Evolutionary conservation across 2,797 vertebrate species (phyloP).

Genomic region (Tinamus major): DNA sequence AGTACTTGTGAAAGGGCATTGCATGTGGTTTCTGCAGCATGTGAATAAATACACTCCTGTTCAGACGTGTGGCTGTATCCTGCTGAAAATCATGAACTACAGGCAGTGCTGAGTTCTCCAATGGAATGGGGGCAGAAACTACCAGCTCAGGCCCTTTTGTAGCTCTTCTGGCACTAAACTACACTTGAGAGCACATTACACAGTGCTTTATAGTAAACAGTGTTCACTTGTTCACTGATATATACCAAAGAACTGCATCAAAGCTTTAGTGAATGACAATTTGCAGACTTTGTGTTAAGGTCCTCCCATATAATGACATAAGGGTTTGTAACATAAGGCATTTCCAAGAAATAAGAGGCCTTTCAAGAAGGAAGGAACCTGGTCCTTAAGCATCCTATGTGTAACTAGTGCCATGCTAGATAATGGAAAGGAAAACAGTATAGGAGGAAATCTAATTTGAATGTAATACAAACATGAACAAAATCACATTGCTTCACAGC

Average conservation of each 20-base stretch:
- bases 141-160: neutral
- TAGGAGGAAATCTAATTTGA: neutral
- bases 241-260: neutral
- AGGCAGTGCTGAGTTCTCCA: neutral
- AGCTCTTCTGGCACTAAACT: neutral
- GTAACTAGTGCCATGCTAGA: neutral
- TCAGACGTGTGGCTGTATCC: neutral
- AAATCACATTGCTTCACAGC: neutral
- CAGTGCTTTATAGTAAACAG: neutral
- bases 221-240: neutral
- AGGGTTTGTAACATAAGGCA: neutral
- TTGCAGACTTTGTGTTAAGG: rapidly evolving
- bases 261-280: neutral
- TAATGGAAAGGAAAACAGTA: neutral
- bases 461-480: neutral
- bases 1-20: neutral
- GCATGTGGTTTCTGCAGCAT: neutral
- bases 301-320: neutral
- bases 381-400: neutral
- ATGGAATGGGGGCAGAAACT: neutral
- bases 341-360: neutral
- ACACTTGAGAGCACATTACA: neutral
- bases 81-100: neutral
- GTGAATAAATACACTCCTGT: neutral
- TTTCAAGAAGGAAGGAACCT: neutral